These are phyloP conservation scores for Drosophila rhopaloa DNA, from an alignment of 1,140 invertebrate genomes.

Conservation along the genomic window DNA sequence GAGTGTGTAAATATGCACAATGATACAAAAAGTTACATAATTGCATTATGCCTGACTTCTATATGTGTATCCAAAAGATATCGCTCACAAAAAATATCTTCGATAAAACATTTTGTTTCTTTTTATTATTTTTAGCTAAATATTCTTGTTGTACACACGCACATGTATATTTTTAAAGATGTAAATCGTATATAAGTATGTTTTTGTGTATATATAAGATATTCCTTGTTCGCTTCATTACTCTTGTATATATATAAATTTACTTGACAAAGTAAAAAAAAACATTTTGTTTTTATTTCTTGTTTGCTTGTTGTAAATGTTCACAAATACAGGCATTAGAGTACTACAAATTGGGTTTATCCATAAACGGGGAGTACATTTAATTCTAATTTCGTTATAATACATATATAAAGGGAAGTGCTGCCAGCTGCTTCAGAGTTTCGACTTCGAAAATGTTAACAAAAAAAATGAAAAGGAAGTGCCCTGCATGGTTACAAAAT, in stretches of 20 bases:
- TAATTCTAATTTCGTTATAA: slow-evolving; percentile 22
- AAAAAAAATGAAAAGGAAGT: neutral
- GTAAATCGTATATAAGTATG: slow-evolving; percentile 65
- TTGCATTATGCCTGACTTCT: slow-evolving; percentile 39
- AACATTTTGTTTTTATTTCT: slow-evolving; percentile 12
- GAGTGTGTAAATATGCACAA: slow-evolving; percentile 38
- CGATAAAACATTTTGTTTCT: slow-evolving; percentile 15
- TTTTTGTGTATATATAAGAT: slow-evolving; percentile 36
- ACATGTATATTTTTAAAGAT: slow-evolving; percentile 39
- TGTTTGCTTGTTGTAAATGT: slow-evolving; percentile 32
- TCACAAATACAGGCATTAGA: slow-evolving; percentile 36
- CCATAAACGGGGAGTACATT: slow-evolving; percentile 6
- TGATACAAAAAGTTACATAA: slow-evolving; percentile 53
- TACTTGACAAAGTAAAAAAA: slow-evolving; percentile 26
- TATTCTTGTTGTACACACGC: slow-evolving; percentile 14
- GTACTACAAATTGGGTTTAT: slow-evolving; percentile 17
- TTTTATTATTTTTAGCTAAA: slow-evolving; percentile 11
- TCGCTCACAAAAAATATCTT: slow-evolving; percentile 20
- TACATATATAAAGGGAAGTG: slow-evolving; percentile 64
- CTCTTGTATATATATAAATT: slow-evolving; percentile 22
- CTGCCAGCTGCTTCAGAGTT: slow-evolving; percentile 38
- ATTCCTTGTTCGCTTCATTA: slow-evolving; percentile 22
- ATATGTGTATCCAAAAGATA: slow-evolving; percentile 44
- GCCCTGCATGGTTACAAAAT: neutral
- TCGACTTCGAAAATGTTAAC: neutral